phyloP scores from a whole-genome alignment of 1,140 invertebrate genomes.

The Antheraea mylitta region DNA sequence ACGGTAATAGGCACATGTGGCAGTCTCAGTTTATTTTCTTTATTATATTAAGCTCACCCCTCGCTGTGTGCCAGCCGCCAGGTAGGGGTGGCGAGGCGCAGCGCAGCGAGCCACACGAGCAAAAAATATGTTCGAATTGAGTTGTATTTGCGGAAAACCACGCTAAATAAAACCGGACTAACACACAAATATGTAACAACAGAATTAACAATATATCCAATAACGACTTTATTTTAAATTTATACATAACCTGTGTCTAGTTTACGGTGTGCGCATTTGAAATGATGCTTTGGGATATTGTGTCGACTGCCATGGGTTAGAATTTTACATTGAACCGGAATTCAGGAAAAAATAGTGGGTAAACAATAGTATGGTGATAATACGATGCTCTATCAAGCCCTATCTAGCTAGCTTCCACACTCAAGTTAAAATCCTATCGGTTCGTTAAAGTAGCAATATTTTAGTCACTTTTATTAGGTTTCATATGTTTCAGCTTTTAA shows the following conservation, averaged over 20 bases:
- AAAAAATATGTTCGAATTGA: background rate
- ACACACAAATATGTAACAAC: background rate
- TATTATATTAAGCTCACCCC: constrained; percentile 25
- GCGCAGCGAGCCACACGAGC: background rate
- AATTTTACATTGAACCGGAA: background rate
- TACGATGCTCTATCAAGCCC: no score
- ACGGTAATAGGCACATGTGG: constrained; percentile 31
- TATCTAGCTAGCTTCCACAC: no score
- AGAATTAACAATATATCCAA: background rate
- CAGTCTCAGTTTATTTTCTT: constrained; percentile 25
- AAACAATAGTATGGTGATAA: background rate
- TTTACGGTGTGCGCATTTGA: no score
- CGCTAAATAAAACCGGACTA: background rate
- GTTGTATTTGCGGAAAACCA: background rate
- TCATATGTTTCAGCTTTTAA: no score
- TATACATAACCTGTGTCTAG: no score
- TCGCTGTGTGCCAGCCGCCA: constrained; percentile 36
- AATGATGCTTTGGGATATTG: background rate
- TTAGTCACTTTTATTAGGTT: no score
- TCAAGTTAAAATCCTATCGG: background rate
- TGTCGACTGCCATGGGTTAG: background rate
- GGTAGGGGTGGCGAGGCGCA: constrained; percentile 22
- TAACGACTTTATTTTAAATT: no score
- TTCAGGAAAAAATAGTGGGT: background rate
- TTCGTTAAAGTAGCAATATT: no score